A percentile compares a stretch with the other conserved stretches of the same genome.
These are phyloP conservation scores for Asteroscopus sphinx DNA, from an alignment of 2,888 invertebrate species.

Conservation along the genomic window DNA sequence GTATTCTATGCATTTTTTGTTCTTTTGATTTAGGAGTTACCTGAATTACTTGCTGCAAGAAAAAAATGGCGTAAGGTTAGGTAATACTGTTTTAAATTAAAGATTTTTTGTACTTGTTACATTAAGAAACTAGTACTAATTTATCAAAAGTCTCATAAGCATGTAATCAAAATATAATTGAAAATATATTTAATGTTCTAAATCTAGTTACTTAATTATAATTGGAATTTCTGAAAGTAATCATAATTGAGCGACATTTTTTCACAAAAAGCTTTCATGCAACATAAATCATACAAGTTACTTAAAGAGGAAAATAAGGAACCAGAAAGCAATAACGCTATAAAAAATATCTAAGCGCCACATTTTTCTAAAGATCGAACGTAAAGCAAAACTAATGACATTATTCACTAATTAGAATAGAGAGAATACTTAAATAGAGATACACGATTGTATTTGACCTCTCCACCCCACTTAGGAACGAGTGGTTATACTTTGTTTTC, in stretches of 20 bases:
- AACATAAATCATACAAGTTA: conserved; percentile 25
- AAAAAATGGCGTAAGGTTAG: conserved; percentile 14
- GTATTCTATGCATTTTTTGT: conserved; percentile 29
- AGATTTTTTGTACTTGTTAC: conserved; percentile 18
- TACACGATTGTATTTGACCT: conserved; percentile 52
- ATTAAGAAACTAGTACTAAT: conserved; percentile 45
- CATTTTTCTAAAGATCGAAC: conserved; percentile 24
- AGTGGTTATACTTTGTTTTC: conserved; percentile 61
- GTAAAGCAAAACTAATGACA: conserved; percentile 37
- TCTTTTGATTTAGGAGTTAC: conserved; percentile 15
- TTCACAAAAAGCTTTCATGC: conserved; percentile 10
- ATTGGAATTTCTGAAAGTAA: conserved; percentile 29
- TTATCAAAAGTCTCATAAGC: conserved; percentile 40
- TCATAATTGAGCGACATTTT: conserved; percentile 4
- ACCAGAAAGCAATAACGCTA: conserved; percentile 19
- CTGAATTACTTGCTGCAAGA: conserved; percentile 7
- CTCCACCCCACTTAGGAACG: conserved; percentile 54
- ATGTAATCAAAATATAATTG: conserved; percentile 45
- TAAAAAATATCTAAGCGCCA: conserved; percentile 6
- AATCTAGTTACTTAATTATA: conserved; percentile 17
- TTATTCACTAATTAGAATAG: conserved; percentile 50
- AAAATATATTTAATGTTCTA: conserved; percentile 24
- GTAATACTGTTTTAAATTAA: conserved; percentile 27
- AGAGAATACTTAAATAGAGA: conserved; percentile 43
- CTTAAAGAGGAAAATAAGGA: conserved; percentile 1